phyloP scores from a whole-genome alignment of 2,888 invertebrate species.

The Folsomia manolachei region DNA sequence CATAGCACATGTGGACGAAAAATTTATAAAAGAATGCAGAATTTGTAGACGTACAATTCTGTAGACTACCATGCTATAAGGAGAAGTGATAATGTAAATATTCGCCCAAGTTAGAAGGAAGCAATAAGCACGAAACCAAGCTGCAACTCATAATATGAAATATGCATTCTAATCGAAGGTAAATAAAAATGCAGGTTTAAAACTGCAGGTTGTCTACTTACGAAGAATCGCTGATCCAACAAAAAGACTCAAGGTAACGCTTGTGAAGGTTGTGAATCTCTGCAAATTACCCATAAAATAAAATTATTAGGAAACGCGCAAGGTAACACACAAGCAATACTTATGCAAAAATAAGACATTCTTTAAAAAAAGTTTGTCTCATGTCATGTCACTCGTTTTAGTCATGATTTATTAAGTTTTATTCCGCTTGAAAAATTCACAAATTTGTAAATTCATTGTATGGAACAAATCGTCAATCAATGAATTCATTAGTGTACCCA shows the following conservation, averaged over 20 bases:
- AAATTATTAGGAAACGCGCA: slow-evolving; percentile 9
- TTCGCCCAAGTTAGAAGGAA: no score
- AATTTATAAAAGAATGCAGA: no score
- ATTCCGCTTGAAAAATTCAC: not conserved
- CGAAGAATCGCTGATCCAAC: slow-evolving; percentile 90
- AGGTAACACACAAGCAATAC: slow-evolving; percentile 33
- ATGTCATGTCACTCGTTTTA: slow-evolving; percentile 2
- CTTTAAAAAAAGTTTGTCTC: not conserved
- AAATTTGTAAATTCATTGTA: no score
- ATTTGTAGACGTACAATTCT: no score
- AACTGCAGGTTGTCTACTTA: slow-evolving; percentile 59
- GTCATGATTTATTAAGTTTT: not conserved
- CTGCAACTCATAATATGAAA: no score
- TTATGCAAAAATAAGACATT: not conserved
- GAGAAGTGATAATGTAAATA: no score
- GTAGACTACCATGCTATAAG: no score
- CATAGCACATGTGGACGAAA: no score
- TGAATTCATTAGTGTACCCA: no score
- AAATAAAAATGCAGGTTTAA: not conserved
- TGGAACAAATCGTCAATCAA: no score
- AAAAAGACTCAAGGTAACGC: slow-evolving; percentile 85
- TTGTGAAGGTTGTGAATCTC: slow-evolving; percentile 88
- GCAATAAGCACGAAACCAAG: no score
- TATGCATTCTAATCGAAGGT: not conserved
- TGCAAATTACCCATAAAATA: slow-evolving; percentile 58